phyloP scores from a whole-genome alignment of 2,888 invertebrate species.

The Lithophane leautieri region DNA sequence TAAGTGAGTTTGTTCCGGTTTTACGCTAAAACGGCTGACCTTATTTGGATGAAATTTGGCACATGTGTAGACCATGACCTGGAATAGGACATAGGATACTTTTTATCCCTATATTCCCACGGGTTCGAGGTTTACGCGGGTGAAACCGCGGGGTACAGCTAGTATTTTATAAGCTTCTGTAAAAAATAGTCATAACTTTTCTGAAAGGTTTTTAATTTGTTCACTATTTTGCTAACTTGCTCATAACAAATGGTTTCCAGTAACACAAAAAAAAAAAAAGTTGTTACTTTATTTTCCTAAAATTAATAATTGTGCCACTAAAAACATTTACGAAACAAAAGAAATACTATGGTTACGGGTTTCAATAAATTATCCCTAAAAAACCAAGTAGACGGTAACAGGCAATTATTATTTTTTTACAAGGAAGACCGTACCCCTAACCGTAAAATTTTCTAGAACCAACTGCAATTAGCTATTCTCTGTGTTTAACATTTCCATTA shows the following conservation, averaged over 20 bases:
- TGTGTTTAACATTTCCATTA: constrained; percentile 60
- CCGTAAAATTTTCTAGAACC: constrained; percentile 73
- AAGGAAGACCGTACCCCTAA: constrained; percentile 1
- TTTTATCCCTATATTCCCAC: too few relatives aligned
- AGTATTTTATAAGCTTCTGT: neutral
- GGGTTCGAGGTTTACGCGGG: too few relatives aligned
- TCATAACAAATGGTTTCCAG: constrained; percentile 6
- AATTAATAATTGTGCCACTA: constrained; percentile 34
- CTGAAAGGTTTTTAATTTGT: neutral
- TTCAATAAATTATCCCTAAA: constrained; percentile 47
- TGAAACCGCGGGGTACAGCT: too few relatives aligned
- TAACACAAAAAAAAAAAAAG: constrained; percentile 7
- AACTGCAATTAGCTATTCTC: constrained; percentile 72
- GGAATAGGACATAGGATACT: too few relatives aligned
- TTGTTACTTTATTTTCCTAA: neutral
- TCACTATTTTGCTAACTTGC: neutral
- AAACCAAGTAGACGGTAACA: constrained; percentile 24
- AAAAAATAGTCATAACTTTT: neutral
- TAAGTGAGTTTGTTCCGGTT: too few relatives aligned
- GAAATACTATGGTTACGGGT: constrained; percentile 51
- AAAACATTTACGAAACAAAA: constrained; percentile 50
- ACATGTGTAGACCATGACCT: too few relatives aligned
- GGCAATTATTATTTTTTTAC: constrained; percentile 45
- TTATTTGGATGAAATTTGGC: too few relatives aligned
- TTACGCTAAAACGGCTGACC: too few relatives aligned